Conservation (phyloP, 2,888 invertebrate species). For the Anthrax anthrax region DNA sequence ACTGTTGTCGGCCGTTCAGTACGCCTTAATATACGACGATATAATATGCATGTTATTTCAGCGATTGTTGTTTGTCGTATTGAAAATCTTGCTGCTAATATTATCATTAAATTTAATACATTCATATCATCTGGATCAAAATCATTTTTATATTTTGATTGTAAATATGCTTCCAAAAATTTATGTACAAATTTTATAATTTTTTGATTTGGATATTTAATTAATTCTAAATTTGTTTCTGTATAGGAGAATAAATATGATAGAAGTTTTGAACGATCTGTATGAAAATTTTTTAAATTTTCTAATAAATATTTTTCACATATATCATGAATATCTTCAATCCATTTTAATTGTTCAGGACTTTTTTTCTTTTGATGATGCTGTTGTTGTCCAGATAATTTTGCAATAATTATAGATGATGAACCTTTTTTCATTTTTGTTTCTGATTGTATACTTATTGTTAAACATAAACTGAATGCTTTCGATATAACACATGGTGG, state of each 20-base stretch:
- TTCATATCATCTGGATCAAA: slow-evolving; percentile 24
- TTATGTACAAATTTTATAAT: slow-evolving; percentile 24
- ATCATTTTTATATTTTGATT: slow-evolving; percentile 20
- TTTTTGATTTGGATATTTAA: slow-evolving; percentile 15
- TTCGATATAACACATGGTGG: slow-evolving; percentile 26
- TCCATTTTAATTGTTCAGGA: slow-evolving; percentile 17
- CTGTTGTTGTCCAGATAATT: background rate
- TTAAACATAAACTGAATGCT: slow-evolving; percentile 24
- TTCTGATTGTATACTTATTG: slow-evolving; percentile 24
- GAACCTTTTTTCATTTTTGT: slow-evolving; percentile 7
- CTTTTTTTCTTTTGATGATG: background rate
- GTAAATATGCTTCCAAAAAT: slow-evolving; percentile 22
- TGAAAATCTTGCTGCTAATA: slow-evolving; percentile 25
- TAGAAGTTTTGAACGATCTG: slow-evolving; percentile 21
- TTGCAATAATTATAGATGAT: background rate
- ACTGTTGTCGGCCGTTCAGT: slow-evolving; percentile 30
- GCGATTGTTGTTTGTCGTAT: slow-evolving; percentile 23
- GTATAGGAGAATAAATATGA: slow-evolving; percentile 26
- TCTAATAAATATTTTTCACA: slow-evolving; percentile 18
- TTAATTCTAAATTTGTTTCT: slow-evolving; percentile 24
- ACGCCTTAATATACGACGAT: slow-evolving; percentile 16
- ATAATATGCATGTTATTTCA: slow-evolving; percentile 17
- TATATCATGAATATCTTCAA: slow-evolving; percentile 20
- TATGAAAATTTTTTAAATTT: slow-evolving; percentile 22
- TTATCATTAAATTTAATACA: slow-evolving; percentile 29